Percentiles rank a stretch among this genome's conserved stretches.
Conservation (phyloP, 2,888 invertebrate species). For the Mythimna ferrago region DNA sequence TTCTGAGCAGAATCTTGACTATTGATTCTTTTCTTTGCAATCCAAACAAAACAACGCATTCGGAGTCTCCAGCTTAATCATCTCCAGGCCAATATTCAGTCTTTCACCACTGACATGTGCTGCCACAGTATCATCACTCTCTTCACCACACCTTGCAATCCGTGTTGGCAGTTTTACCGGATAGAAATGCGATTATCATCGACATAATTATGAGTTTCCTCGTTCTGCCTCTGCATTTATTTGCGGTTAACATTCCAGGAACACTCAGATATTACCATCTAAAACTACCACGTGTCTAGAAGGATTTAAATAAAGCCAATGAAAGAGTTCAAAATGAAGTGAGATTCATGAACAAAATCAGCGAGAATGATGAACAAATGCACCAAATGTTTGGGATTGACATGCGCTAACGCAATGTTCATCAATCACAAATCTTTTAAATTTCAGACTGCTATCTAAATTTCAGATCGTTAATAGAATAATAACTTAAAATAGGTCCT, state of each 20-base stretch:
- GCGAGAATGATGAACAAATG: background rate
- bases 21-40: background rate
- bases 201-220: background rate
- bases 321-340: background rate
- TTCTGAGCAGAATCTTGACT: background rate
- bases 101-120: too few species aligned
- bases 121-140: too few species aligned
- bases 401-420: background rate
- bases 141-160: too few species aligned
- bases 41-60: too few species aligned
- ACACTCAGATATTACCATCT: background rate
- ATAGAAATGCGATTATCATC: background rate
- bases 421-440: background rate
- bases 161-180: background rate
- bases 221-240: background rate
- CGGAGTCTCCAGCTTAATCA: too few species aligned
- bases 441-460: background rate
- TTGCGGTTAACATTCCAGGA: conserved; percentile 20
- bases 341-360: background rate
- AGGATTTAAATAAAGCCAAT: background rate
- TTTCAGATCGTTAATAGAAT: background rate
- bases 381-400: background rate
- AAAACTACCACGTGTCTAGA: background rate
- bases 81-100: too few species aligned
- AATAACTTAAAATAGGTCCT: background rate